These are phyloP conservation scores for Tetramorium simillimum DNA, from an alignment of 1,140 invertebrate species.

Conservation along the genomic window DNA sequence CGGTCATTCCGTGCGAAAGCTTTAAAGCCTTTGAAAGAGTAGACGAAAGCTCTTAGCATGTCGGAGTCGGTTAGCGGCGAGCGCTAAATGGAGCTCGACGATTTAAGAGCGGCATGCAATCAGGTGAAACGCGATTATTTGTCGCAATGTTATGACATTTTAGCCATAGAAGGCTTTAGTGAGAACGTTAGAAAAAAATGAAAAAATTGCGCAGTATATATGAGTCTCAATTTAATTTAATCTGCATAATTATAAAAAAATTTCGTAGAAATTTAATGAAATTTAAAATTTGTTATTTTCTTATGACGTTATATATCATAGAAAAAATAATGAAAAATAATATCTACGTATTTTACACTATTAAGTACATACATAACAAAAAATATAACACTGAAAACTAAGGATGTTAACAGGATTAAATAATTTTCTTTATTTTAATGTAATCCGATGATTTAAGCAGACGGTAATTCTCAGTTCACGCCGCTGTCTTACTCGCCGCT, in stretches of 20 bases:
- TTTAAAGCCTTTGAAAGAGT: constrained; percentile 72
- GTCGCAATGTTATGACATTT: constrained; percentile 36
- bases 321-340: too few species aligned
- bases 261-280: not conserved
- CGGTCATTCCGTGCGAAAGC: constrained; percentile 21
- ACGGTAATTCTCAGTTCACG: not conserved
- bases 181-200: not conserved
- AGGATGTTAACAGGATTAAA: not conserved
- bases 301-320: too few species aligned
- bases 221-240: not conserved
- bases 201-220: not conserved
- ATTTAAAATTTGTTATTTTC: too few species aligned
- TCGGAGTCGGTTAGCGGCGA: constrained; percentile 72
- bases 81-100: constrained; percentile 75
- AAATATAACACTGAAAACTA: not conserved
- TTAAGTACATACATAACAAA: not conserved
- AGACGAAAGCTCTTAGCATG: constrained; percentile 80
- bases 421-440: not conserved
- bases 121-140: constrained; percentile 78
- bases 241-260: not conserved
- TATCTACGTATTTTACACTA: not conserved
- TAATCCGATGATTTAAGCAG: not conserved
- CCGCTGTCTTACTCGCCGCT: not conserved
- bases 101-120: constrained; percentile 78
- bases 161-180: not conserved